A percentile compares a stretch with the other conserved stretches of the same genome.
Conservation (phyloP, 64 coral and sea anemone genomes). For the Stylophora pistillata region DNA sequence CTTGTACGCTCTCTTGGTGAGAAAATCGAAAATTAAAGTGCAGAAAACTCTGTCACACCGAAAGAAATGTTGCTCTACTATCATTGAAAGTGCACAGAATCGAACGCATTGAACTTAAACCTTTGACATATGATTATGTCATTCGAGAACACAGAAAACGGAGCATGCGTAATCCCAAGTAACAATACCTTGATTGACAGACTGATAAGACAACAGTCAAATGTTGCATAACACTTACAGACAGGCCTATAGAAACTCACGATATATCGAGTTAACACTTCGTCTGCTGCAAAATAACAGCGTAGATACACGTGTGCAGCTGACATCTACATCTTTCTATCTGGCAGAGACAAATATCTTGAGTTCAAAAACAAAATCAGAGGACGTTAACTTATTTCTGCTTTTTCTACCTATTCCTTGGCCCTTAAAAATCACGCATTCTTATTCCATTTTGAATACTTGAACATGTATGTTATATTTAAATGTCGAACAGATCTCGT, state of each 20-base stretch:
- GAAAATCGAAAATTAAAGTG: not conserved
- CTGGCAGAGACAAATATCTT: not conserved
- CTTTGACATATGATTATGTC: slow-evolving; percentile 54
- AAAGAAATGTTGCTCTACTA: not conserved
- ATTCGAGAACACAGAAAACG: not conserved
- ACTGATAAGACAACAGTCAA: not conserved
- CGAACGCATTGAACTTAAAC: slow-evolving; percentile 27
- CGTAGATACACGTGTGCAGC: not conserved
- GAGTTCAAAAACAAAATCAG: too few relatives aligned
- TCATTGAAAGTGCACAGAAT: slow-evolving; percentile 30
- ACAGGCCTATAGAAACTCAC: slow-evolving; percentile 15
- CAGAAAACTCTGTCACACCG: not conserved
- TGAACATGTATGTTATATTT: too few relatives aligned
- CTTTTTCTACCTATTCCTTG: not conserved
- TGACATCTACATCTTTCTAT: not conserved
- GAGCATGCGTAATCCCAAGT: not conserved
- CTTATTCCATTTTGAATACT: too few relatives aligned
- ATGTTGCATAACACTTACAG: slow-evolving; percentile 21
- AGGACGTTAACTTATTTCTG: not conserved
- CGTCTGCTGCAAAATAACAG: not conserved
- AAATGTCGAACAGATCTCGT: too few relatives aligned
- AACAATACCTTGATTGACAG: slow-evolving; percentile 26
- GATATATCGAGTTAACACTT: not conserved
- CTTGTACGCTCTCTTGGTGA: not conserved
- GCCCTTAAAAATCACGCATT: not conserved